Evolutionary conservation across 2,113 vertebrate species (phyloP).

Genomic region (Oceanites oceanicus): DNA sequence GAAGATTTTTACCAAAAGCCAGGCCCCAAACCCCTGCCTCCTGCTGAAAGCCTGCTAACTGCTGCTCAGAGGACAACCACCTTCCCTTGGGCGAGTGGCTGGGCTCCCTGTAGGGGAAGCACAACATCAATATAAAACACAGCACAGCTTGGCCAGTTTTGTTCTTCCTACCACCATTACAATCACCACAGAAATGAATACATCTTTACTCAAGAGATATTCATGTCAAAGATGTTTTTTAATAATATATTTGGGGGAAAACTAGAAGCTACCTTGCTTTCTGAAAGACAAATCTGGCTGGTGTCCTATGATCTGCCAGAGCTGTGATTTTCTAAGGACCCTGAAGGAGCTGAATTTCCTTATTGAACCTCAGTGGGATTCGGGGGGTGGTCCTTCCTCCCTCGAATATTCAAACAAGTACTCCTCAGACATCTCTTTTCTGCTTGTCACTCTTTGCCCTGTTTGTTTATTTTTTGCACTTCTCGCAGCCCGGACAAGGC

Average conservation of each 20-base stretch:
- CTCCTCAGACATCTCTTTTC: slow-evolving; percentile 5
- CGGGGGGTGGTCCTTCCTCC: background rate
- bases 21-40: background rate
- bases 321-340: background rate
- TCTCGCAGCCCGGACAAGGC: background rate
- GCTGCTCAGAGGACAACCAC: background rate
- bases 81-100: background rate
- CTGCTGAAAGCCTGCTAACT: background rate
- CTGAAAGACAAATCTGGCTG: background rate
- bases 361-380: background rate
- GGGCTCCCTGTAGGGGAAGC: background rate
- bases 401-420: background rate
- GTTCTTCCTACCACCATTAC: background rate
- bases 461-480: slow-evolving; percentile 65
- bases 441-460: slow-evolving; percentile 46
- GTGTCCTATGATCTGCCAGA: background rate
- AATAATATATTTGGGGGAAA: background rate
- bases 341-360: background rate
- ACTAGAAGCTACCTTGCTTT: background rate
- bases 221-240: fast-evolving
- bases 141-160: background rate
- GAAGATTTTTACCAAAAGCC: background rate
- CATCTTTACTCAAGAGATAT: background rate
- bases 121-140: background rate
- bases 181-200: background rate